Percentiles rank a stretch among this genome's conserved stretches.
Evolutionary conservation across 2,888 invertebrate species (phyloP).

Genomic region (Trissoscelio sp.): DNA sequence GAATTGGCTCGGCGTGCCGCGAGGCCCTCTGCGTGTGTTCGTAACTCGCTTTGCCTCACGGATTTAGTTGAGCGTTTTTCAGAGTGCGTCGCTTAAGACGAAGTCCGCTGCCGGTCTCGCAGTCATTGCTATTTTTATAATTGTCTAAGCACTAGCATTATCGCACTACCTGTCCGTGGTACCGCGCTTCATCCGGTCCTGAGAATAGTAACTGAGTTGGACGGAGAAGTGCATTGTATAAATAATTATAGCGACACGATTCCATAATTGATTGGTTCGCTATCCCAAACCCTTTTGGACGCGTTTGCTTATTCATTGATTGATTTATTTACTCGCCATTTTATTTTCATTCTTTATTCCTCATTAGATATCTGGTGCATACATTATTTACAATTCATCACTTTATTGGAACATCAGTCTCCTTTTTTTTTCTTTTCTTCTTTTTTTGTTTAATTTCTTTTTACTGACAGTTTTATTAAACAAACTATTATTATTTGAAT

Average conservation of each 20-base stretch:
- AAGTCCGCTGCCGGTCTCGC: constrained; percentile 30
- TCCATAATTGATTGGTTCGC: constrained; percentile 47
- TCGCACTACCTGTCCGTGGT: constrained; percentile 62
- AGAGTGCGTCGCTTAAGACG: constrained; percentile 8
- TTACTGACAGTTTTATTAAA: too few relatives aligned
- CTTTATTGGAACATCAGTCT: too few relatives aligned
- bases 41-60: neutral
- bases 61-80: neutral
- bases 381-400: neutral
- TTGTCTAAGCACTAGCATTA: constrained; percentile 57
- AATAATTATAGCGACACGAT: constrained; percentile 55
- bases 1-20: too few relatives aligned
- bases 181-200: constrained; percentile 63
- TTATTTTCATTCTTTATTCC: neutral
- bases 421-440: too few relatives aligned
- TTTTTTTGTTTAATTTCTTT: too few relatives aligned
- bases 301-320: neutral
- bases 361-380: neutral
- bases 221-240: constrained; percentile 54
- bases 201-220: constrained; percentile 64
- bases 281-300: constrained; percentile 12
- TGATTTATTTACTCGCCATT: neutral
- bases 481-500: too few relatives aligned
- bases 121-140: constrained; percentile 59
- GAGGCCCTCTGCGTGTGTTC: too few relatives aligned